Conservation (phyloP, 1,140 invertebrate genomes). For the Zaprionus capensis region DNA sequence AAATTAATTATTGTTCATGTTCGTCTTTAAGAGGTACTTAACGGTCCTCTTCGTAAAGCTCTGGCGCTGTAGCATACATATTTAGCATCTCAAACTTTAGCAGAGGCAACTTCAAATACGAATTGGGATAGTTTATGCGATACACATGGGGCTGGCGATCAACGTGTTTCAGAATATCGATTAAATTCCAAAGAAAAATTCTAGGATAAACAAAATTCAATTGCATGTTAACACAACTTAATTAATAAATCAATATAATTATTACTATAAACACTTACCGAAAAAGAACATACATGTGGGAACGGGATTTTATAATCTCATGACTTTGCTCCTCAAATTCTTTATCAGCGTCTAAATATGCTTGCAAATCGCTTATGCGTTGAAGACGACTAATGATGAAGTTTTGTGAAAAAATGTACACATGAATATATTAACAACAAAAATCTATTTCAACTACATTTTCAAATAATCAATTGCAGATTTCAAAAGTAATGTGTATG, state of each 20-base stretch:
- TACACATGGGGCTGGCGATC: slow-evolving; percentile 53
- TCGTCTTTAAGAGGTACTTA: slow-evolving; percentile 18
- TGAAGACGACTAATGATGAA: slow-evolving; percentile 53
- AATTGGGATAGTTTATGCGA: slow-evolving; percentile 56
- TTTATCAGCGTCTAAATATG: slow-evolving; percentile 30
- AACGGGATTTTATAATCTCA: slow-evolving; percentile 60
- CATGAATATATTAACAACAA: too few species aligned
- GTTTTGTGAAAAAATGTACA: background rate
- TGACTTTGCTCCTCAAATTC: slow-evolving; percentile 52
- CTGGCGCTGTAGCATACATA: slow-evolving; percentile 65
- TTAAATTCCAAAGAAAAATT: slow-evolving; percentile 66
- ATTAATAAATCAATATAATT: background rate
- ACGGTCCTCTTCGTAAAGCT: slow-evolving; percentile 70
- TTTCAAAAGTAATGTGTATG: too few species aligned
- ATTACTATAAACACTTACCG: slow-evolving; percentile 35
- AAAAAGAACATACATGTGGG: slow-evolving; percentile 62
- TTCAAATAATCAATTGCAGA: too few species aligned
- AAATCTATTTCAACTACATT: too few species aligned
- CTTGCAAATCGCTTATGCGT: slow-evolving; percentile 56
- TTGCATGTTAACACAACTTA: background rate
- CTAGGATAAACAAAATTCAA: slow-evolving; percentile 23
- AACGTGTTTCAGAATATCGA: slow-evolving; percentile 67
- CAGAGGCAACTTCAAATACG: slow-evolving; percentile 72
- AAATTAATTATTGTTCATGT: background rate
- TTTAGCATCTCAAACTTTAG: slow-evolving; percentile 76